Conservation (phyloP, 2,113 vertebrate genomes). For the Channa argus region DNA sequence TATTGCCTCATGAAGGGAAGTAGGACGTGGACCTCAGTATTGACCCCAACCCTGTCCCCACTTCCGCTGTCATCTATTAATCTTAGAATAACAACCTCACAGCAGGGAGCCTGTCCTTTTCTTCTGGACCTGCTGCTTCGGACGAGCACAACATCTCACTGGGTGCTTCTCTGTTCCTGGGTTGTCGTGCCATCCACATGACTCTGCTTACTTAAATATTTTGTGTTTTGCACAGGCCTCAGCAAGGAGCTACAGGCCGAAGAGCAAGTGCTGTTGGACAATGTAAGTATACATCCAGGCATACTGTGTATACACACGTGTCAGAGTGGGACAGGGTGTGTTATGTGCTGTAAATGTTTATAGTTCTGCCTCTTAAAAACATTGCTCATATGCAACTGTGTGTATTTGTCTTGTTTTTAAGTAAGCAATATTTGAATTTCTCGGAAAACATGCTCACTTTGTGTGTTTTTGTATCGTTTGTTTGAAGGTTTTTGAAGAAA, state of each 20-base stretch:
- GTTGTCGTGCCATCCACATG: conserved; percentile 17
- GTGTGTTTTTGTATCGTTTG: conserved; percentile 8
- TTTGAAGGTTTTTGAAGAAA: conserved; percentile 72
- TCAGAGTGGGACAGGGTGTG: not conserved
- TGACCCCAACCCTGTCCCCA: conserved; percentile 64
- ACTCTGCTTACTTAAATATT: conserved; percentile 33
- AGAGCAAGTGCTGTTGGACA: conserved; percentile 60
- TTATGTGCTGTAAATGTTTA: conserved; percentile 14
- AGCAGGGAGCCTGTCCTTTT: conserved; percentile 57
- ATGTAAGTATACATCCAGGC: conserved; percentile 67
- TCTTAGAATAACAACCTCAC: conserved; percentile 62
- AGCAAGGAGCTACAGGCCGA: conserved; percentile 40
- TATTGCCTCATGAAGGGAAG: conserved; percentile 67
- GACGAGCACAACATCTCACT: conserved; percentile 38
- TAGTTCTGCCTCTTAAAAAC: not conserved
- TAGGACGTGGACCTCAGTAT: conserved; percentile 71
- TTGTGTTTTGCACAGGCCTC: conserved; percentile 62
- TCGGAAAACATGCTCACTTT: not conserved
- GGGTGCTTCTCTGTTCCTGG: conserved; percentile 44
- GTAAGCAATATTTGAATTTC: not conserved
- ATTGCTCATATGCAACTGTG: not conserved
- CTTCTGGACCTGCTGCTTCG: conserved; percentile 44
- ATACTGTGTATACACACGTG: not conserved
- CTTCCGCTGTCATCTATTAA: conserved; percentile 54
- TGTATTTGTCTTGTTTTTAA: conserved; percentile 22